These are phyloP conservation scores for Cosmorhoe ocellata DNA, from an alignment of 2,888 invertebrate species.

Conservation along the genomic window DNA sequence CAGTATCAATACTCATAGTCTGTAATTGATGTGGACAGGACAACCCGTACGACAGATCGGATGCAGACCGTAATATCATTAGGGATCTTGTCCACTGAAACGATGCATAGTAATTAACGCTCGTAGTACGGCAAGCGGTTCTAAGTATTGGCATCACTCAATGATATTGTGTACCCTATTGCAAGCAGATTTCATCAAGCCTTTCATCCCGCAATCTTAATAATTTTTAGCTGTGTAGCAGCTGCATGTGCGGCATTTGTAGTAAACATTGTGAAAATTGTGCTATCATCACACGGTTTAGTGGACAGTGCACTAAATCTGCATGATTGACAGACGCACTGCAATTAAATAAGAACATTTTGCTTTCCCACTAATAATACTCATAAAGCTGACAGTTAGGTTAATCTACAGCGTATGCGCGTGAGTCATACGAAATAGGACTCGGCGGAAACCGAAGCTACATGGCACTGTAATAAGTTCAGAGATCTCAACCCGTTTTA, in stretches of 20 bases:
- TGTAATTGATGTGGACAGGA: slow-evolving; percentile 30
- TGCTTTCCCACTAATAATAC: slow-evolving; percentile 35
- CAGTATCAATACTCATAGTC: slow-evolving; percentile 22
- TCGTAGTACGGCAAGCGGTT: neutral
- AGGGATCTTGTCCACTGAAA: slow-evolving; percentile 11
- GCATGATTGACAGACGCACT: slow-evolving; percentile 53
- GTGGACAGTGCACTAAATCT: slow-evolving; percentile 39
- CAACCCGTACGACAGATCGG: slow-evolving; percentile 25
- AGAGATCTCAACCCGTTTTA: slow-evolving; percentile 45
- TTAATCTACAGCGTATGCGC: slow-evolving; percentile 39
- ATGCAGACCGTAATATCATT: slow-evolving; percentile 30
- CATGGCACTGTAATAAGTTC: slow-evolving; percentile 46
- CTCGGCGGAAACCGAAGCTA: slow-evolving; percentile 62
- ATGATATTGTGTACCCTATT: too few relatives aligned
- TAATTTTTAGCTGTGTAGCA: neutral
- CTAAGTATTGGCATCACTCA: neutral
- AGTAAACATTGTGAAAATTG: neutral
- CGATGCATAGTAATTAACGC: neutral
- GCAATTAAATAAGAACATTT: slow-evolving; percentile 46
- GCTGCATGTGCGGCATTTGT: too few relatives aligned
- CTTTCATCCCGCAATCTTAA: too few relatives aligned
- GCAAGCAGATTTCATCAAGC: too few relatives aligned
- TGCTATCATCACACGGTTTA: neutral
- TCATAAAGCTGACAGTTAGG: slow-evolving; percentile 41
- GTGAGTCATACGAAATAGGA: slow-evolving; percentile 42